A percentile compares a stretch with the other conserved stretches of the same genome.
phyloP scores from a whole-genome alignment of 2,113 vertebrate species.

The Podiceps cristatus region DNA sequence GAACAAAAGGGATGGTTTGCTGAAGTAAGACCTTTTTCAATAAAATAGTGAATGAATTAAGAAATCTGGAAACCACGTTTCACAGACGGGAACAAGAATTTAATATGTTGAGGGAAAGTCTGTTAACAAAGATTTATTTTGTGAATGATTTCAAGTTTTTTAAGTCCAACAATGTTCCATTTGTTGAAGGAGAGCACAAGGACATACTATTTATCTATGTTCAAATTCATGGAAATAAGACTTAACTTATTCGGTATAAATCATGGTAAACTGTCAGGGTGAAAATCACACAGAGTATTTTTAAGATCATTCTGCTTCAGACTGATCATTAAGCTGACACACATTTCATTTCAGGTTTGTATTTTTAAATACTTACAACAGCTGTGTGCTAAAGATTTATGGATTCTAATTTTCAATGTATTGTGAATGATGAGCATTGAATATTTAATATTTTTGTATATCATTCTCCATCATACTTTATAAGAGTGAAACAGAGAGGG shows the following conservation, averaged over 20 bases:
- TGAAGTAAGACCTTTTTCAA: background rate
- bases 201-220: constrained; percentile 34
- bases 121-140: background rate
- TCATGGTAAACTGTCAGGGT: constrained; percentile 45
- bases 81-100: background rate
- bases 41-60: background rate
- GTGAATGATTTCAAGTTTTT: constrained; percentile 25
- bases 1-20: background rate
- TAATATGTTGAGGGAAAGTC: background rate
- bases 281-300: constrained; percentile 48
- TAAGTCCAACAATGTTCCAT: background rate
- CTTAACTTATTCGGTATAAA: constrained; percentile 40
- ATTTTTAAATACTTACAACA: constrained; percentile 62
- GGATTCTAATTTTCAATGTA: constrained; percentile 36
- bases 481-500: background rate
- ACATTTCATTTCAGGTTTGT: constrained; percentile 53
- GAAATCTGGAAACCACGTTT: background rate
- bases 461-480: background rate
- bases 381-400: constrained; percentile 33
- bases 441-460: constrained; percentile 45
- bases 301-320: constrained; percentile 28
- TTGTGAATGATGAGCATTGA: constrained; percentile 37
- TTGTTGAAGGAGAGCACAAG: constrained; percentile 64
- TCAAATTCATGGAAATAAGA: constrained; percentile 55
- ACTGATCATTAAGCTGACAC: constrained; percentile 41